Evolutionary conservation across 1,140 invertebrate genomes (phyloP).

Genomic region (Hylaeus anthracinus): DNA sequence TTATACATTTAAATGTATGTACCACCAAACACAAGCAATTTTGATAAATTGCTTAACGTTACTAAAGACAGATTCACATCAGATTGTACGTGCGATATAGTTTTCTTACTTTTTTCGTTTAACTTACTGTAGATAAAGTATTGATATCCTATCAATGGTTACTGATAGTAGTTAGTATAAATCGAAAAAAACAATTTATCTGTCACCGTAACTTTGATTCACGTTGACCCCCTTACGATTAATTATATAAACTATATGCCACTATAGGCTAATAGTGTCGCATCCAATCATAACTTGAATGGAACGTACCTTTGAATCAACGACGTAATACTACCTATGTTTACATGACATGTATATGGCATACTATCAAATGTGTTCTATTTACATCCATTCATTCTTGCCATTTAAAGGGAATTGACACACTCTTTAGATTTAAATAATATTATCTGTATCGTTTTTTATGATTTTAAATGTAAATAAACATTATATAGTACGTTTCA

Average conservation of each 20-base stretch:
- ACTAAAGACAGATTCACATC: no score
- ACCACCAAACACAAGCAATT: neutral
- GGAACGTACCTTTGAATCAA: neutral
- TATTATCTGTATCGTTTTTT: no score
- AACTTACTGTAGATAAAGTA: neutral
- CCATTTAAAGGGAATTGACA: no score
- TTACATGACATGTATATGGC: neutral
- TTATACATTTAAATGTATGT: neutral
- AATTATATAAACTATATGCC: neutral
- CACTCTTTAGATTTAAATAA: no score
- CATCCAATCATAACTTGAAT: neutral
- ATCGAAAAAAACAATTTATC: neutral
- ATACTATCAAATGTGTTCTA: neutral
- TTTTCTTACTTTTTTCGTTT: neutral
- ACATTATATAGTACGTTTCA: no score
- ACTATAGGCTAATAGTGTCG: neutral
- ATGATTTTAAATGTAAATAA: no score
- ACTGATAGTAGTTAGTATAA: neutral
- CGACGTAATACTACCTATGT: neutral
- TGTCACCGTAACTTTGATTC: neutral
- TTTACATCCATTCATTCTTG: neutral
- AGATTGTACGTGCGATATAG: neutral
- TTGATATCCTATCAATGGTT: neutral
- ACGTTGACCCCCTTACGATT: neutral
- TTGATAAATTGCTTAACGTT: neutral